These are phyloP conservation scores for Rhinogobius similis DNA, from an alignment of 2,113 vertebrate genomes.

Conservation along the genomic window DNA sequence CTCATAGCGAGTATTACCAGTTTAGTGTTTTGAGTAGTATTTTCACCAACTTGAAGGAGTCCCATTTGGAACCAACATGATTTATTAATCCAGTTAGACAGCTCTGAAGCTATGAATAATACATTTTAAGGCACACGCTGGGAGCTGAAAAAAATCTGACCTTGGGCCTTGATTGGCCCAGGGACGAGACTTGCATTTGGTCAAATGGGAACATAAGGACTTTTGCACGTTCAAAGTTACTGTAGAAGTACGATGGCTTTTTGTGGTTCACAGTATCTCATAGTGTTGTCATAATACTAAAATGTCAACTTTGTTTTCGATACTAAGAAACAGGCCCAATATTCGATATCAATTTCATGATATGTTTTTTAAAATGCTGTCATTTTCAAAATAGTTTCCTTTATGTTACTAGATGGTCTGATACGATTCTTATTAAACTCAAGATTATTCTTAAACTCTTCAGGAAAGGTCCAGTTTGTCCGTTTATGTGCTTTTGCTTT, in stretches of 20 bases:
- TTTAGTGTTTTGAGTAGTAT: not conserved
- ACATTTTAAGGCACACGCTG: not conserved
- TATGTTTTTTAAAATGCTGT: no score
- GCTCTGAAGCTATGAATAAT: not conserved
- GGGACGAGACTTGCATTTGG: not conserved
- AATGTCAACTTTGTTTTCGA: no score
- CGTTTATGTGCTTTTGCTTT: no score
- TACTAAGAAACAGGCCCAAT: no score
- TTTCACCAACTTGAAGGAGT: not conserved
- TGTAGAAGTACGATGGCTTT: not conserved
- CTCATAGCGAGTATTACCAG: not conserved
- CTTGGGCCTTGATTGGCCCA: not conserved
- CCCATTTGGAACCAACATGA: not conserved
- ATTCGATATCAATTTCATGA: no score
- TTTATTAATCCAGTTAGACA: constrained; percentile 12
- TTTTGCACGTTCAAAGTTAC: not conserved
- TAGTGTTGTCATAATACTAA: no score
- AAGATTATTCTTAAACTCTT: no score
- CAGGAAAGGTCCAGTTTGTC: no score
- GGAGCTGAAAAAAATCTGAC: constrained; percentile 3
- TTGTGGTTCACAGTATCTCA: not conserved
- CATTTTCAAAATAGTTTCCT: no score
- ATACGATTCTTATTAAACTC: no score
- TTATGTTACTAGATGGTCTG: no score
- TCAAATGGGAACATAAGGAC: not conserved